phyloP scores from a whole-genome alignment of 2,113 vertebrate species.

The Tyto alba region DNA sequence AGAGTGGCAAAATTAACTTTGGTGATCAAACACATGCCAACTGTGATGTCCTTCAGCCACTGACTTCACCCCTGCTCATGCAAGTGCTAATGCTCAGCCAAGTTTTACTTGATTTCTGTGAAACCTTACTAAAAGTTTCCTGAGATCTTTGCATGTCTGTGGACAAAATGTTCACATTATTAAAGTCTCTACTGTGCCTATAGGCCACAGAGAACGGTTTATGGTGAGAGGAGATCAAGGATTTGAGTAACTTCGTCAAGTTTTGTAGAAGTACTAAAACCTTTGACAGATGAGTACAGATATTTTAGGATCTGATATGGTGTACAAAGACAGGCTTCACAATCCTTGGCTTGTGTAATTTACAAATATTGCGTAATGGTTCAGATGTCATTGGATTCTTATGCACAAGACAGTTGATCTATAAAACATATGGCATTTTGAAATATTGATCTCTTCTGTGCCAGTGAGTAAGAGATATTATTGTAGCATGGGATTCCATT shows the following conservation, averaged over 20 bases:
- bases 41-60: not conserved
- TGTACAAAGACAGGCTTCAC: not conserved
- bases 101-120: not conserved
- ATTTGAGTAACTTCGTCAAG: not conserved
- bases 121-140: not conserved
- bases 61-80: not conserved
- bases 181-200: not conserved
- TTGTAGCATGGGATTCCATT: conserved; percentile 69
- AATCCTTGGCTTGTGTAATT: not conserved
- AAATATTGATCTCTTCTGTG: conserved; percentile 76
- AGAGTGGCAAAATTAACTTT: not conserved
- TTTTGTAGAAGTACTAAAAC: not conserved
- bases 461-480: conserved; percentile 70
- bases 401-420: conserved; percentile 62
- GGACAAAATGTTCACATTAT: not conserved
- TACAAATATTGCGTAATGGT: conserved; percentile 31
- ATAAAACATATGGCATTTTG: conserved; percentile 74
- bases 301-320: not conserved
- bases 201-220: not conserved
- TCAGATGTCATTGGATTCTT: conserved; percentile 52
- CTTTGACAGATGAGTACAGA: not conserved
- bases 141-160: not conserved
- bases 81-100: not conserved
- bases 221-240: not conserved
- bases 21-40: not conserved